Percentiles rank a stretch among this genome's conserved stretches.
These are phyloP conservation scores for Microplitis demolitor DNA, from an alignment of 1,140 invertebrate genomes.

Conservation along the genomic window DNA sequence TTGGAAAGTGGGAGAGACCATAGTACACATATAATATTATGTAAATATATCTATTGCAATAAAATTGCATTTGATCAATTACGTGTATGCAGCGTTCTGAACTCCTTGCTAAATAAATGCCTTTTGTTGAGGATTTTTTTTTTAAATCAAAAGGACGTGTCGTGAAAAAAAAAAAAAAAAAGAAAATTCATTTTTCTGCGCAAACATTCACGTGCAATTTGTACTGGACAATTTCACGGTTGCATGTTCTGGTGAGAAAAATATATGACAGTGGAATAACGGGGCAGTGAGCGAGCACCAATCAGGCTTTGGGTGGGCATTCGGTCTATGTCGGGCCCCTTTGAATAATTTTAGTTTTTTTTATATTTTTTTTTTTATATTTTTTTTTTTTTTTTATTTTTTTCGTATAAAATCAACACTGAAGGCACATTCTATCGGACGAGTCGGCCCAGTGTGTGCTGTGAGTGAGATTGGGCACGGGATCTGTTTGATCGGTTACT, in stretches of 20 bases:
- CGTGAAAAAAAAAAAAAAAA: no score
- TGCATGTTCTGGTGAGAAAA: not conserved
- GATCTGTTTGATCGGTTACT: conserved; percentile 42
- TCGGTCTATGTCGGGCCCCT: conserved; percentile 83
- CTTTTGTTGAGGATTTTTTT: conserved; percentile 2
- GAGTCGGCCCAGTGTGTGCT: conserved; percentile 80
- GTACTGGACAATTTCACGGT: not conserved
- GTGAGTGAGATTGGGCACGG: conserved; percentile 63
- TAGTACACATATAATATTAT: conserved; percentile 63
- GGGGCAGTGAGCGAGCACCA: conserved; percentile 61
- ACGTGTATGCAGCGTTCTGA: conserved; percentile 60
- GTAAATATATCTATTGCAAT: conserved; percentile 62
- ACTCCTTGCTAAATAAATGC: conserved; percentile 61
- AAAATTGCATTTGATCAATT: conserved; percentile 61
- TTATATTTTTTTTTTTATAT: conserved; percentile 63
- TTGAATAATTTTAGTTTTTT: conserved; percentile 72
- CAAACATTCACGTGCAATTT: not conserved
- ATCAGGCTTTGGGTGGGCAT: conserved; percentile 70
- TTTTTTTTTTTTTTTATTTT: conserved; percentile 67
- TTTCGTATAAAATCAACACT: conserved; percentile 85
- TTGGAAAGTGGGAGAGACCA: conserved; percentile 63
- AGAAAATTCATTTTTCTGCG: not conserved
- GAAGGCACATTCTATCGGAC: conserved; percentile 90
- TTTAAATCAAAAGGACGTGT: no score
- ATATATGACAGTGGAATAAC: conserved; percentile 40